A percentile compares a stretch with the other conserved stretches of the same genome.
Conservation (phyloP, 2,113 vertebrate genomes). For the Heterotilapia buettikoferi region DNA sequence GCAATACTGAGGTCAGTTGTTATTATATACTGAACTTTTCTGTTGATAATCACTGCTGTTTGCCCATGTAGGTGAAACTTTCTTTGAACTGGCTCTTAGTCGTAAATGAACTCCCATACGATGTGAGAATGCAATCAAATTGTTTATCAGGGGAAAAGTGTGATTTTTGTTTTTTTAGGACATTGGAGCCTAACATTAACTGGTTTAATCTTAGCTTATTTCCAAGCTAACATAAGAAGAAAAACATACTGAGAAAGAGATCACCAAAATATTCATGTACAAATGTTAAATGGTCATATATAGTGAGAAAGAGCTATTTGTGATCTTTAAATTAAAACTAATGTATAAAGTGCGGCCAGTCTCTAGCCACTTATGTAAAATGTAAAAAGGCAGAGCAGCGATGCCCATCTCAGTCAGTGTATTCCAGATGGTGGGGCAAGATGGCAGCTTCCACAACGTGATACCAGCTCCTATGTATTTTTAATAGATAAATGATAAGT, state of each 20-base stretch:
- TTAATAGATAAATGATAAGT: background rate
- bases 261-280: background rate
- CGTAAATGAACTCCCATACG: fast-evolving
- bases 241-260: background rate
- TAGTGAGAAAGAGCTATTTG: background rate
- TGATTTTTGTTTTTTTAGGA: background rate
- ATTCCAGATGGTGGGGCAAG: background rate
- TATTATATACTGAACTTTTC: background rate
- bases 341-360: fast-evolving
- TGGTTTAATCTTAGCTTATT: background rate
- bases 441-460: background rate
- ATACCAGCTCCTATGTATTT: background rate
- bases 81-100: background rate
- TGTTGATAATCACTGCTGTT: background rate
- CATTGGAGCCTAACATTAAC: background rate
- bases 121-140: background rate
- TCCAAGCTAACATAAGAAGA: background rate
- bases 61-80: background rate
- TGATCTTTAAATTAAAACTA: background rate
- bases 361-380: background rate
- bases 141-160: background rate
- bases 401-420: background rate
- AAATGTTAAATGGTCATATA: background rate
- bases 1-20: background rate
- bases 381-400: background rate